Conservation (phyloP, 2,888 invertebrate species). For the Artemia sp. region DNA sequence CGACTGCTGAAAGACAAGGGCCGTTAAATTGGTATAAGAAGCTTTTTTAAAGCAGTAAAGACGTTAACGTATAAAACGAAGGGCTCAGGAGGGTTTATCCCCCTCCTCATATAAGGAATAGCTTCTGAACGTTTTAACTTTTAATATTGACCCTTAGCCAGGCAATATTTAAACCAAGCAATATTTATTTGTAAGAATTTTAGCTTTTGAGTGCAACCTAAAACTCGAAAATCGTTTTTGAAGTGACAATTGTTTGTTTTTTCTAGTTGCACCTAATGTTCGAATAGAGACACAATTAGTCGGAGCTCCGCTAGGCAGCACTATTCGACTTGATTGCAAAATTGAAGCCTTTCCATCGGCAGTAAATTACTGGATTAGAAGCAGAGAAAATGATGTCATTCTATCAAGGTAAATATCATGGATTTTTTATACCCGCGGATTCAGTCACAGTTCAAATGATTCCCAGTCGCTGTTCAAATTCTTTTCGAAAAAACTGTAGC, state of each 20-base stretch:
- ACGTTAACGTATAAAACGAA: too few species aligned
- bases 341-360: constrained; percentile 67
- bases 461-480: not conserved
- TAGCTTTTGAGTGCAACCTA: too few species aligned
- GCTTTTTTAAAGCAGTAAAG: too few species aligned
- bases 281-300: constrained; percentile 74
- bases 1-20: too few species aligned
- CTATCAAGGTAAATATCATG: constrained; percentile 49
- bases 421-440: not conserved
- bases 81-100: too few species aligned
- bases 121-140: too few species aligned
- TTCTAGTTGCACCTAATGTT: constrained; percentile 65
- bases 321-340: constrained; percentile 67
- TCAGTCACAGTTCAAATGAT: not conserved
- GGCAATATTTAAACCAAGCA: too few species aligned
- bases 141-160: too few species aligned
- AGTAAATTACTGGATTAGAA: constrained; percentile 62
- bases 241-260: constrained; percentile 23
- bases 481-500: not conserved
- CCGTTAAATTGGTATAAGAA: too few species aligned
- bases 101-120: too few species aligned
- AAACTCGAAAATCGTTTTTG: too few species aligned
- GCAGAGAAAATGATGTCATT: constrained; percentile 52
- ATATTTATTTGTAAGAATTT: too few species aligned
- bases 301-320: constrained; percentile 66